Evolutionary conservation across 2,888 invertebrate species (phyloP).

Genomic region (Aphodius granarius): DNA sequence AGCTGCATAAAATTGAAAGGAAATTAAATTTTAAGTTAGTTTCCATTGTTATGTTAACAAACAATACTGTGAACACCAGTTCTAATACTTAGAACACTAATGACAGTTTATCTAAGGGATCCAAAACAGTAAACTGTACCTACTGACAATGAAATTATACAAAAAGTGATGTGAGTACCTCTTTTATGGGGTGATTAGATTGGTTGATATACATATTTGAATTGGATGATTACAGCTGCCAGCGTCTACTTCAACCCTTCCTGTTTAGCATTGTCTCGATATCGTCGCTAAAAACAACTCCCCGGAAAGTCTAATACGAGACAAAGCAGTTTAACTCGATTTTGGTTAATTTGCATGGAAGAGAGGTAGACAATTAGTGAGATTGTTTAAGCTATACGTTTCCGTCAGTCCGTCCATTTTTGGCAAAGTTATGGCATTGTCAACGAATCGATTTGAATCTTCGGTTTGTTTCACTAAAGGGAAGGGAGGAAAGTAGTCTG

Average conservation of each 20-base stretch:
- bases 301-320: constrained; percentile 34
- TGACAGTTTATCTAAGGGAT: too few species aligned
- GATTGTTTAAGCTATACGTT: constrained; percentile 39
- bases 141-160: background rate
- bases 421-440: constrained; percentile 1
- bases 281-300: constrained; percentile 27
- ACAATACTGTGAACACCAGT: too few species aligned
- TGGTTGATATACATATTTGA: constrained; percentile 7
- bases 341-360: constrained; percentile 44
- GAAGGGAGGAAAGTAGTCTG: background rate
- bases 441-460: background rate
- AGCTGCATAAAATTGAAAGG: too few species aligned
- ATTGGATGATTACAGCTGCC: constrained; percentile 16
- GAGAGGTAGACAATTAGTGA: constrained; percentile 44
- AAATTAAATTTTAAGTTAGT: too few species aligned
- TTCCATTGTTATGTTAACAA: too few species aligned
- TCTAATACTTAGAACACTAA: too few species aligned
- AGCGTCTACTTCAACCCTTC: constrained; percentile 13
- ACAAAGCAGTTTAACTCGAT: constrained; percentile 44
- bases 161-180: background rate
- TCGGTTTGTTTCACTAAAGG: background rate
- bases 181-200: constrained; percentile 7
- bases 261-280: constrained; percentile 30
- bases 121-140: too few species aligned
- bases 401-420: constrained; percentile 30